Conservation (phyloP, 2,888 invertebrate genomes). For the Acleris cristana region DNA sequence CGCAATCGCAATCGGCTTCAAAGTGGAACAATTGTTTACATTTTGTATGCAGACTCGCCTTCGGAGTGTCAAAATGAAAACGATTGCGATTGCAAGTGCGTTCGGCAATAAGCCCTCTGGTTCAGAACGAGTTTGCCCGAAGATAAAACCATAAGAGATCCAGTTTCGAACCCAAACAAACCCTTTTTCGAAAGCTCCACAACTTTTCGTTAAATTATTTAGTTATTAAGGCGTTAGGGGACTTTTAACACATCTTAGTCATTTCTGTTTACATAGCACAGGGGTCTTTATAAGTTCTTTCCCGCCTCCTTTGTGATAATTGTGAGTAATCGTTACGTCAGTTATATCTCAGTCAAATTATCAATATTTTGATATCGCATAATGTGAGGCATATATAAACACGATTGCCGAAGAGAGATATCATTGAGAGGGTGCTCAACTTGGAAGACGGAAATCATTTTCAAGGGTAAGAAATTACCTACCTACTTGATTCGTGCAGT, state of each 20-base stretch:
- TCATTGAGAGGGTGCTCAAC: conserved; percentile 26
- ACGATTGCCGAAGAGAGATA: conserved; percentile 12
- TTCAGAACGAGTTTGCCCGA: too few relatives aligned
- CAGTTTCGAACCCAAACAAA: too few relatives aligned
- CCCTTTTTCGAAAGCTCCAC: too few relatives aligned
- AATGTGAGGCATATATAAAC: conserved; percentile 24
- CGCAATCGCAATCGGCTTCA: too few relatives aligned
- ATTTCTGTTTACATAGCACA: conserved; percentile 14
- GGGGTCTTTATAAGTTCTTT: conserved; percentile 9
- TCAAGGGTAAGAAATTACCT: conserved; percentile 9
- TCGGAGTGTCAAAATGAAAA: too few relatives aligned
- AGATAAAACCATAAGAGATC: too few relatives aligned
- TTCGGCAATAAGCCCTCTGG: too few relatives aligned
- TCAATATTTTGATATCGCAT: conserved; percentile 24
- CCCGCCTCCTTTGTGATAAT: conserved; percentile 11
- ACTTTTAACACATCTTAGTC: not conserved
- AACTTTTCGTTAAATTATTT: too few relatives aligned
- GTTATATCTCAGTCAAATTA: conserved; percentile 15
- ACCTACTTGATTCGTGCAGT: not conserved
- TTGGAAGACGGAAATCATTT: conserved; percentile 20
- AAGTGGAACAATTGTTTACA: too few relatives aligned
- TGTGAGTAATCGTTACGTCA: conserved; percentile 20
- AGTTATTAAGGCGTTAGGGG: not conserved
- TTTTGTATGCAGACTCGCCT: too few relatives aligned
- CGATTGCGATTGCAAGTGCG: too few relatives aligned